Percentiles rank a stretch among this genome's conserved stretches.
Conservation (phyloP, 2,113 vertebrate species). For the Mirza zaza region DNA sequence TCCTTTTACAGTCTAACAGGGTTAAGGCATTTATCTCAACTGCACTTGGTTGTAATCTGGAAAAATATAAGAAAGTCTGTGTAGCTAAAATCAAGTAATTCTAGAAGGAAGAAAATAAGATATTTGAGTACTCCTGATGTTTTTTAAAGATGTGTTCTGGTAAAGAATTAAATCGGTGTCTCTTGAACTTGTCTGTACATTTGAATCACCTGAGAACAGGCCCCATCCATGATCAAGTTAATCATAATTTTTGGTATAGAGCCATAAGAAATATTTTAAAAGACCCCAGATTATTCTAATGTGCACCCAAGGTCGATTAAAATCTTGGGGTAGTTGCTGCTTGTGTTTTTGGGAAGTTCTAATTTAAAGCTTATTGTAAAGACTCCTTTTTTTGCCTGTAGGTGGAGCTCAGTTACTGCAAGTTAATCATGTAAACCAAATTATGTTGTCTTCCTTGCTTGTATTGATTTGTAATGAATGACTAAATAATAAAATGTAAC, state of each 20-base stretch:
- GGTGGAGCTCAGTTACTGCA: conserved; percentile 79
- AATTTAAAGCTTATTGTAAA: conserved; percentile 32
- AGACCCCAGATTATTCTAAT: background rate
- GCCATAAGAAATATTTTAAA: background rate
- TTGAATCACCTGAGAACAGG: background rate
- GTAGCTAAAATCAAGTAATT: conserved; percentile 25
- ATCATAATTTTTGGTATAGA: conserved; percentile 9
- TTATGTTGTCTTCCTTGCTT: background rate
- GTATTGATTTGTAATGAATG: conserved; percentile 15
- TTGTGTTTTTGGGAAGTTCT: background rate
- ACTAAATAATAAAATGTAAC: background rate
- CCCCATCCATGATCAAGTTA: background rate
- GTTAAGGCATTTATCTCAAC: background rate
- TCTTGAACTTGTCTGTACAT: background rate
- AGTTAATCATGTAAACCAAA: conserved; percentile 36
- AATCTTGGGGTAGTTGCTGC: background rate
- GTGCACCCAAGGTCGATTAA: background rate
- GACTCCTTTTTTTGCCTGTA: conserved; percentile 76
- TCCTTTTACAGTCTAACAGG: background rate
- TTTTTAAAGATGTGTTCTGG: conserved; percentile 19
- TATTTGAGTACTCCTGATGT: background rate
- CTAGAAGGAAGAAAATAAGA: conserved; percentile 32
- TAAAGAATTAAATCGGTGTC: background rate
- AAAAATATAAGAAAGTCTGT: background rate
- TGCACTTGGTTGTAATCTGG: conserved; percentile 6